Conservation (phyloP, 2,888 invertebrate genomes). For the Heliconius sara region DNA sequence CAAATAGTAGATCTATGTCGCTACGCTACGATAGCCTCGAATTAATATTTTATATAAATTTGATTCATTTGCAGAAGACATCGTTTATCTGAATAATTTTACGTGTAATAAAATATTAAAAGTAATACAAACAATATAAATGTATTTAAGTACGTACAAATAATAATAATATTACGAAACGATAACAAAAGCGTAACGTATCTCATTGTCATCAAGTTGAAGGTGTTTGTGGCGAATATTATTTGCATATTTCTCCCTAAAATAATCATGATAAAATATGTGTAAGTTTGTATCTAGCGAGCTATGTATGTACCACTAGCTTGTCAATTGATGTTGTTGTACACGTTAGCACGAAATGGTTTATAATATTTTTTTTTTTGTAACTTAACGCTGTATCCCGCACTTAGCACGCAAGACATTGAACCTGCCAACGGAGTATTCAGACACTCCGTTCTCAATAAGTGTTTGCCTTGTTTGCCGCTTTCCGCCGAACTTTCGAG, state of each 20-base stretch:
- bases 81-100: background rate
- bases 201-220: slow-evolving; percentile 1
- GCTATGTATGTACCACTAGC: background rate
- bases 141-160: background rate
- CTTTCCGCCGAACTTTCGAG: no score
- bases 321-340: background rate
- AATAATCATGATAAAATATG: slow-evolving; percentile 22
- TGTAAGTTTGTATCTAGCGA: background rate
- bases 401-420: no score
- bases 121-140: background rate
- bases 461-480: no score
- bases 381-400: no score
- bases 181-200: background rate
- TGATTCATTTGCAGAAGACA: background rate
- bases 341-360: background rate
- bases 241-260: slow-evolving; percentile 15
- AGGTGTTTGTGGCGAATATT: background rate
- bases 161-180: background rate
- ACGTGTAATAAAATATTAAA: background rate
- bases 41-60: no score
- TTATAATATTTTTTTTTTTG: no score
- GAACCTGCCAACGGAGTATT: no score
- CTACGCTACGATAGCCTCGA: no score
- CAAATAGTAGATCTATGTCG: background rate
- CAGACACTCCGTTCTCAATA: no score